Percentiles rank a stretch among this genome's conserved stretches.
These are phyloP conservation scores for Salmo trutta DNA, from an alignment of 2,797 vertebrate species.

Conservation along the genomic window DNA sequence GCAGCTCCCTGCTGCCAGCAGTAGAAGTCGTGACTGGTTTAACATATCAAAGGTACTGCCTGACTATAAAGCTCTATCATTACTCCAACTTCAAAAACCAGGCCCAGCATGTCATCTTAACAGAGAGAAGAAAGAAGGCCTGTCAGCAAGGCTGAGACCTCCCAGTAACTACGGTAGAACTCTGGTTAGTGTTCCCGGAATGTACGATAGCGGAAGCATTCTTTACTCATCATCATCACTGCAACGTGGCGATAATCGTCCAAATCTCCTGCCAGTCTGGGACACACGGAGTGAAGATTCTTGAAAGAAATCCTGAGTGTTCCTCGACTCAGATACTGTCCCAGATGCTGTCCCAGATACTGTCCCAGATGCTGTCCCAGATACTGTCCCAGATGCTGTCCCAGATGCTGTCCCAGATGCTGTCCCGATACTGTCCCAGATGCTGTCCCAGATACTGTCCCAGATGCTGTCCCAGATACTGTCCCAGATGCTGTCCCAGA, in stretches of 20 bases:
- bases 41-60: slow-evolving; percentile 69
- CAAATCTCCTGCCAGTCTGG: neutral
- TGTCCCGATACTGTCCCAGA: too few relatives aligned
- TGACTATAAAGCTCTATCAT: slow-evolving; percentile 61
- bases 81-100: slow-evolving; percentile 48
- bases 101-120: neutral
- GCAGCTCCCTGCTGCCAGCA: slow-evolving; percentile 54
- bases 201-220: slow-evolving; percentile 5
- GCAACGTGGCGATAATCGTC: neutral
- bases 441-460: too few relatives aligned
- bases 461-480: too few relatives aligned
- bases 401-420: too few relatives aligned
- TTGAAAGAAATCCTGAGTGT: neutral
- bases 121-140: neutral
- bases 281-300: neutral
- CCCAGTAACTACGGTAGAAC: neutral
- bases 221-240: slow-evolving; percentile 13
- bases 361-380: neutral
- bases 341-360: neutral
- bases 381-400: too few relatives aligned
- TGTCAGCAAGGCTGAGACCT: neutral
- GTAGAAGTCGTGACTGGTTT: slow-evolving; percentile 59
- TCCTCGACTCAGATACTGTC: neutral
- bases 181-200: neutral
- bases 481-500: neutral